Base-by-base conservation (phyloP, 2,797 vertebrate species). In the Poeciliopsis paucimaculata region DNA sequence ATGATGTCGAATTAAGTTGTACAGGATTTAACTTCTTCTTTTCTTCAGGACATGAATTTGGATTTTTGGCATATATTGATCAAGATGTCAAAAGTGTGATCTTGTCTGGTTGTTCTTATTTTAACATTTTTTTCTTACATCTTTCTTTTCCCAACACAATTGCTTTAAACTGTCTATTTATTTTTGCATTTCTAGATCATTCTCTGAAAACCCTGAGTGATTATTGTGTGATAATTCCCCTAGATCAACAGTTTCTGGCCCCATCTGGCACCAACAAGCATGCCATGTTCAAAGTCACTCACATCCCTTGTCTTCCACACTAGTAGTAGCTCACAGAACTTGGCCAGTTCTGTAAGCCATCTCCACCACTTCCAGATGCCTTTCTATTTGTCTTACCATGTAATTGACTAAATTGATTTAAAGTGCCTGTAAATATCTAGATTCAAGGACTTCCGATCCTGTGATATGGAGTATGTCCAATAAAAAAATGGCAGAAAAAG, bases 251-350 rank as follows among this genome's bases (percentile, higher is more conserved):
- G 13, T 71, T 28, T 71, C 6, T 46, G 26, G 26, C 47, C 23
- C 26, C 68, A 71, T 71, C 68, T 71, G 68, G 68, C 43, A 71
- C 26, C 43, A 46, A n/a, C 26, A n/a, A n/a, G 2, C 68, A 18
- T 8, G 41, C 41, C 68, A 71, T 71, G 68, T 71, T 71, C 41
- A 71, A 45, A 71, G 26, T 71, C 12, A 45, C 41, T 45, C n/a
- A n/a, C 26, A 71, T n/a, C 39, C 68, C 12, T 11, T 5, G 12
- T 28, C 51, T 53, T 26, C n/a, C 43, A 28, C 41, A 45, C 6
- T 45, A n/a, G n/a, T n/a, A n/a, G n/a, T n/a, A n/a, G n/a, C n/a
- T n/a, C n/a, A n/a, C n/a, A n/a, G n/a, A n/a, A n/a, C n/a, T n/a
- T 45, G 12, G 13, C 41, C 41, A 45, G 41, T 45, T 71, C 41